A percentile compares a stretch with the other conserved stretches of the same genome.
These are phyloP conservation scores for Ptilonorhynchus violaceus DNA, from an alignment of 2,113 vertebrate genomes.

Conservation along the genomic window DNA sequence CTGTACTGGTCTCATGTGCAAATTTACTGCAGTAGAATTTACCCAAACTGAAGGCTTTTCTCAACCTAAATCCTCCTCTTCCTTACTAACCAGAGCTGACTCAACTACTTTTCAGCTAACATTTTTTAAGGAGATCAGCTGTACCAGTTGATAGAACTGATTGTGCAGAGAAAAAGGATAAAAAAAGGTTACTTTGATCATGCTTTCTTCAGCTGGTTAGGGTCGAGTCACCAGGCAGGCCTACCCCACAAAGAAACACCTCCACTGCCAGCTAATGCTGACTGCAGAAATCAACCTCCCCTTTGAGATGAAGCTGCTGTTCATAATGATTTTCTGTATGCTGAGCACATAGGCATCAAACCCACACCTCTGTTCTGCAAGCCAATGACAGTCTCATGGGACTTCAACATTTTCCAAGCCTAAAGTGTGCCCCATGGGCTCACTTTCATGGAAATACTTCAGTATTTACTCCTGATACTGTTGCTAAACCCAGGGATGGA, in stretches of 20 bases:
- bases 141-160: neutral
- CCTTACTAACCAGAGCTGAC: neutral
- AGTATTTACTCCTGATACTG: neutral
- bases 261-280: slow-evolving; percentile 46
- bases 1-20: neutral
- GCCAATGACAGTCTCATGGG: neutral
- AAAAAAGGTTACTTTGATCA: neutral
- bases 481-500: neutral
- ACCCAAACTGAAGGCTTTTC: neutral
- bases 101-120: neutral
- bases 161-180: neutral
- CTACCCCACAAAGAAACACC: slow-evolving; percentile 44
- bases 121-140: neutral
- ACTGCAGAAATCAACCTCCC: slow-evolving; percentile 16
- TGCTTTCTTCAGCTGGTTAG: slow-evolving; percentile 25
- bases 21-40: neutral
- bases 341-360: neutral
- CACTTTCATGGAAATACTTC: neutral
- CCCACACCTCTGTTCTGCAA: neutral
- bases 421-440: neutral
- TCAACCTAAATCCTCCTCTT: neutral
- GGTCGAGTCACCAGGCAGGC: slow-evolving; percentile 33
- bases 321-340: neutral
- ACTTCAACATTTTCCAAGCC: neutral
- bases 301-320: neutral